phyloP scores from a whole-genome alignment of 2,888 invertebrate genomes.

The Apomyelois bistriatella region DNA sequence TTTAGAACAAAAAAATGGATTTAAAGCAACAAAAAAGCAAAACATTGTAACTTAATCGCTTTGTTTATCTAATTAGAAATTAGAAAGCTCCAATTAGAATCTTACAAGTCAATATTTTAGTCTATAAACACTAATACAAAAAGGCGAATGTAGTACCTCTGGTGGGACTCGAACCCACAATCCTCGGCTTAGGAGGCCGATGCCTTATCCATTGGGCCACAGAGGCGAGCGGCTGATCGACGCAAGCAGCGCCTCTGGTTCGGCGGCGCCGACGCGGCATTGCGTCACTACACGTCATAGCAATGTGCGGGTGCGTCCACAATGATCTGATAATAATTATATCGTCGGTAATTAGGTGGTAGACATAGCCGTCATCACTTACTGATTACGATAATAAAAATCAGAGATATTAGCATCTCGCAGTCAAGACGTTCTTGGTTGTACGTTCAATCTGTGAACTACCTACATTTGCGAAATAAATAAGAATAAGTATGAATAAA shows the following conservation, averaged over 20 bases:
- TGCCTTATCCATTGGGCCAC: conserved; percentile 92
- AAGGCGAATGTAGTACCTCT: conserved; percentile 82
- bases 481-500: too few relatives aligned
- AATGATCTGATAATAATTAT: conserved; percentile 28
- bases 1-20: too few relatives aligned
- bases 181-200: conserved; percentile 92
- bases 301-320: conserved; percentile 39
- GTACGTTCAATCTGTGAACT: too few relatives aligned
- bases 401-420: not conserved
- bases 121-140: conserved; percentile 33
- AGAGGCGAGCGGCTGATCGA: conserved; percentile 92
- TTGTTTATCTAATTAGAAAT: not conserved
- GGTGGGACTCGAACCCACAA: conserved; percentile 93
- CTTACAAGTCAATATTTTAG: not conserved
- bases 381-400: not conserved
- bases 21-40: too few relatives aligned
- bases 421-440: not conserved
- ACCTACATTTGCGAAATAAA: too few relatives aligned
- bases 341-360: conserved; percentile 5
- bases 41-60: too few relatives aligned
- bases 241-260: conserved; percentile 81
- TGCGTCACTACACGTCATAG: conserved; percentile 47
- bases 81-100: not conserved
- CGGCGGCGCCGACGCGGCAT: conserved; percentile 40
- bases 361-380: conserved; percentile 15